phyloP scores from a whole-genome alignment of 2,888 invertebrate species.

The Nomada fucata region DNA sequence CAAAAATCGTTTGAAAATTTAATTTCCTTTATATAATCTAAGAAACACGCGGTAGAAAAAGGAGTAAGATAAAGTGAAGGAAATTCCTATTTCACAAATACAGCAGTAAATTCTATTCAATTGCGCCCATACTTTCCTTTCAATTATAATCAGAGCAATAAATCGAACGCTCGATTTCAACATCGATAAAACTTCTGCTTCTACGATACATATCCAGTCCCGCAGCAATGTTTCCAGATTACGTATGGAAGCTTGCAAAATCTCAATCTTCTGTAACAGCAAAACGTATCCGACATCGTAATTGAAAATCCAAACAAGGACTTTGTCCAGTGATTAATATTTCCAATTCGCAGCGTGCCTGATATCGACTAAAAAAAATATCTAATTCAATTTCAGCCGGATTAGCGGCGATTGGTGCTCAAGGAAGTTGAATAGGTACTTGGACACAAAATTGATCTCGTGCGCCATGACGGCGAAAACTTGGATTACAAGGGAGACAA shows the following conservation, averaged over 20 bases:
- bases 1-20: too few relatives aligned
- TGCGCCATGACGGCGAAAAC: constrained; percentile 9
- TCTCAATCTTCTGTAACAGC: neutral
- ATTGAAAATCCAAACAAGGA: neutral
- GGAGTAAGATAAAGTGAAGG: too few relatives aligned
- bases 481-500: constrained; percentile 44
- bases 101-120: too few relatives aligned
- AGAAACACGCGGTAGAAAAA: too few relatives aligned
- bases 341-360: neutral
- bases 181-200: too few relatives aligned
- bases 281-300: neutral
- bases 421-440: constrained; percentile 24
- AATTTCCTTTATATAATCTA: too few relatives aligned
- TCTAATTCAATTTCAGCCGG: constrained; percentile 26
- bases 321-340: neutral
- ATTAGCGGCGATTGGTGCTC: constrained; percentile 19
- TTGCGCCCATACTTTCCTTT: too few relatives aligned
- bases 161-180: too few relatives aligned
- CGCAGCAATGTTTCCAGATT: neutral
- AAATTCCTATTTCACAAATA: too few relatives aligned
- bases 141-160: too few relatives aligned
- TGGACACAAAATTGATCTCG: constrained; percentile 38
- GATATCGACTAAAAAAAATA: constrained; percentile 7
- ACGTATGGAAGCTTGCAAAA: neutral
- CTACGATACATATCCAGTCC: too few relatives aligned